Conservation (phyloP, 35 echinoderm and acorn worm species). For the Patiria miniata region DNA sequence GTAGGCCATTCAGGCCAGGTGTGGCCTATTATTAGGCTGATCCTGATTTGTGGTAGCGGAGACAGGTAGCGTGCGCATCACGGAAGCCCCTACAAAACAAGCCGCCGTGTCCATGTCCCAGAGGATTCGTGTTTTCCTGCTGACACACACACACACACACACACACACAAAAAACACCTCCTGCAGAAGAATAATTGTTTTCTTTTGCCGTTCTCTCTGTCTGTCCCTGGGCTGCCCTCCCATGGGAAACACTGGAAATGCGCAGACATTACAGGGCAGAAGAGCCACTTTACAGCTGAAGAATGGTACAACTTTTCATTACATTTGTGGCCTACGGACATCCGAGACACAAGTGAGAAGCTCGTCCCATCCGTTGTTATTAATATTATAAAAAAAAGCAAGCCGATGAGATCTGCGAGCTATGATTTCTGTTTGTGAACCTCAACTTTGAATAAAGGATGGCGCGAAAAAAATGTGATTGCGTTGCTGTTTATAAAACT, state of each 20-base stretch:
- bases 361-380: no score
- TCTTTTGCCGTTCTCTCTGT: neutral
- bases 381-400: no score
- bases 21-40: constrained; percentile 3
- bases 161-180: neutral
- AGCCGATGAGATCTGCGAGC: no score
- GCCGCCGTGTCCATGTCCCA: constrained; percentile 14
- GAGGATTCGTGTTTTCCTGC: constrained; percentile 15
- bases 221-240: neutral
- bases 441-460: no score
- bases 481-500: no score
- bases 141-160: neutral
- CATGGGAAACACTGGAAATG: constrained; percentile 6
- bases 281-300: neutral
- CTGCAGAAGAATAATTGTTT: constrained; percentile 8
- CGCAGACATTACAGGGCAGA: neutral
- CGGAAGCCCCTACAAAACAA: constrained; percentile 23
- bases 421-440: no score
- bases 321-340: neutral
- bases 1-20: neutral
- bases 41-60: neutral
- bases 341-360: no score
- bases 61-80: constrained; percentile 26
- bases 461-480: no score
- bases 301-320: constrained; percentile 28